Evolutionary conservation across 1,140 invertebrate genomes (phyloP), one percentile per base, ranked within the genome.

Genomic region (Orussus abietinus): DNA sequence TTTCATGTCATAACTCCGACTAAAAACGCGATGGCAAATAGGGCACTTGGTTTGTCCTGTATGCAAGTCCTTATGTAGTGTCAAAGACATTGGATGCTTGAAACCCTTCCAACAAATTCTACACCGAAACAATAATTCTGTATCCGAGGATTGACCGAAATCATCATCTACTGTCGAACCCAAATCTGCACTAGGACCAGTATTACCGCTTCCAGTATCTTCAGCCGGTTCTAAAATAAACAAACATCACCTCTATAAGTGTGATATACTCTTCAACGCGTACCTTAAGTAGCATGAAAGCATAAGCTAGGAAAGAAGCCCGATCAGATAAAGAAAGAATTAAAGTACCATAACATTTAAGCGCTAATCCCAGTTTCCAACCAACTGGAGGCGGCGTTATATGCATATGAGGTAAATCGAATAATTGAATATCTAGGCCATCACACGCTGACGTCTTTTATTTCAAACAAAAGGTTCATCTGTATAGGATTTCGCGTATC

Each of bases 61-160:
- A 61, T 88, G 85, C 44, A 83, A 80, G 59, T 85, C 78, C 61
- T 84, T 84, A 59, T 88, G 86, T 5, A 85, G 79, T 38, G 82
- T 80, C 30, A 88, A 71, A 26, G 84, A 86, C 53, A 82, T 84
- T 38, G 82, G 83, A 52, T 86, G 83, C 49, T 84, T 86, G 63
- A 88, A 87, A 32, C 80, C 79, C 74, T 87, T 86, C 53, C 79
- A 82, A 69, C 84, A 87, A 54, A 80, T 68, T 52, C 76, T 77
- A 71, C 80, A 82, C 42, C 75, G 72, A 67, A 78, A 79, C 57
- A 78, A 76, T 15, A 75, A 75, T 55, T 77, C 62, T 38, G 60
- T 46, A 50, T 65, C 57, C 42, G 53, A 49, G 25, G 51, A 54
- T 51, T 62, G 59, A 50, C 47, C 53, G 40, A 51, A 63, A 54